These are phyloP conservation scores for Lindbergichthys nudifrons DNA, from an alignment of 2,797 vertebrate species.

Conservation along the genomic window DNA sequence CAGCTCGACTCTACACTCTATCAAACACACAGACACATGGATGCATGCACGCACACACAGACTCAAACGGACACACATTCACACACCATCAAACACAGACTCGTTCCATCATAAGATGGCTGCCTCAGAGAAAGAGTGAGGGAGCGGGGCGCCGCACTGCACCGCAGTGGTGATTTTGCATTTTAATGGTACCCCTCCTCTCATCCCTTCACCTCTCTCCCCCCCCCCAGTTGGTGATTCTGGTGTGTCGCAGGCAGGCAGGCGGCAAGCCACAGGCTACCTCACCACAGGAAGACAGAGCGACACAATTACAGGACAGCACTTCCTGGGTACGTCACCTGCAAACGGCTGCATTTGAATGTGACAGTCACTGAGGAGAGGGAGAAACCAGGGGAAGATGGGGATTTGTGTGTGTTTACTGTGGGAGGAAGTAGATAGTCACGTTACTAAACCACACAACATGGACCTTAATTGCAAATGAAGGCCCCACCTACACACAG, in stretches of 20 bases:
- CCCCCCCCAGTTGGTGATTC: constrained; percentile 70
- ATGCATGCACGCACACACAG: constrained; percentile 29
- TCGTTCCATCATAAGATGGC: constrained; percentile 82
- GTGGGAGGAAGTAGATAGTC: constrained; percentile 43
- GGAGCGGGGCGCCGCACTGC: constrained; percentile 65
- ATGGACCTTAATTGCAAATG: constrained; percentile 28
- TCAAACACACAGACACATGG: constrained; percentile 74
- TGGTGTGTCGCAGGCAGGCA: constrained; percentile 61
- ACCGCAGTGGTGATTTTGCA: constrained; percentile 83
- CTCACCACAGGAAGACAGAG: constrained; percentile 76
- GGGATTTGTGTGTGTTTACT: constrained; percentile 21
- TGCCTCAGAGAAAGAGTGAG: constrained; percentile 76
- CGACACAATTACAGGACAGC: constrained; percentile 77
- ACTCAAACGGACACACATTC: constrained; percentile 69
- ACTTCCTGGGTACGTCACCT: constrained; percentile 79
- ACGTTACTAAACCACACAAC: neutral
- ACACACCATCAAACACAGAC: constrained; percentile 80
- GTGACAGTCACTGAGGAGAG: constrained; percentile 58
- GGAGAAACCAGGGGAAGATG: constrained; percentile 37
- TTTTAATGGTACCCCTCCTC: constrained; percentile 80
- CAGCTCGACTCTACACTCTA: constrained; percentile 79
- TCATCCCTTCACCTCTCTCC: constrained; percentile 34
- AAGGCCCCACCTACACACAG: constrained; percentile 11
- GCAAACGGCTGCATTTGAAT: constrained; percentile 80
- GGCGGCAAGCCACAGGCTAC: constrained; percentile 63